A percentile compares a stretch with the other conserved stretches of the same genome.
Evolutionary conservation across 2,113 vertebrate genomes (phyloP).

Genomic region (Panthera leo): DNA sequence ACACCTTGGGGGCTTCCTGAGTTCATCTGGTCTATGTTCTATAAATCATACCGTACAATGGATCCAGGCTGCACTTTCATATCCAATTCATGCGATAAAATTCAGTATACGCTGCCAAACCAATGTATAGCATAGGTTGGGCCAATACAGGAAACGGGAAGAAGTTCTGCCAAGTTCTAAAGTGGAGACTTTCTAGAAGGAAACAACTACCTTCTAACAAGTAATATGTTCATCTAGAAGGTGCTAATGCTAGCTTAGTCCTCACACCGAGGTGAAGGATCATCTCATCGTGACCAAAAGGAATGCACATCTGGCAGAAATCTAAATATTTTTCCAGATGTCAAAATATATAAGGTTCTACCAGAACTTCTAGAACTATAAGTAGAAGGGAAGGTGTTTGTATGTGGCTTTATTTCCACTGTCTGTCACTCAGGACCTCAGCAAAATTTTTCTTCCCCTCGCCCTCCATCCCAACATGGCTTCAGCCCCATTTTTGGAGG

Average conservation of each 20-base stretch:
- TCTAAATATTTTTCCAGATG: conserved; percentile 24
- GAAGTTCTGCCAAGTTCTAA: conserved; percentile 17
- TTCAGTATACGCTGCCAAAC: not conserved
- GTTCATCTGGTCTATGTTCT: conserved; percentile 32
- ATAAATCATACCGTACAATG: conserved; percentile 40
- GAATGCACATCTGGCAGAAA: conserved; percentile 35
- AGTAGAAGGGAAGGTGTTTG: not conserved
- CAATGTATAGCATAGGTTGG: not conserved
- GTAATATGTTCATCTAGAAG: not conserved
- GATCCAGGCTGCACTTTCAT: not conserved
- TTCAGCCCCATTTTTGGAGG: not conserved
- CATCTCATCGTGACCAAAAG: not conserved
- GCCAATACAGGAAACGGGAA: conserved; percentile 24
- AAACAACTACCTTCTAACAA: not conserved
- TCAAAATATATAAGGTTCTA: not conserved
- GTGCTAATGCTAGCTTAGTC: not conserved
- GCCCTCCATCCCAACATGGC: not conserved
- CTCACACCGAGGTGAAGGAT: not conserved
- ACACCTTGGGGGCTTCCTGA: conserved; percentile 22
- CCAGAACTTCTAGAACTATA: not conserved
- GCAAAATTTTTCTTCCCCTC: not conserved
- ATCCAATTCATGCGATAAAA: conserved; percentile 34
- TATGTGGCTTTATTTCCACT: not conserved
- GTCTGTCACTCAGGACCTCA: not conserved
- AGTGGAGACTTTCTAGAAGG: conserved; percentile 35